Evolutionary conservation across 2,888 invertebrate species (phyloP).

Genomic region (Tetragonula carbonaria): DNA sequence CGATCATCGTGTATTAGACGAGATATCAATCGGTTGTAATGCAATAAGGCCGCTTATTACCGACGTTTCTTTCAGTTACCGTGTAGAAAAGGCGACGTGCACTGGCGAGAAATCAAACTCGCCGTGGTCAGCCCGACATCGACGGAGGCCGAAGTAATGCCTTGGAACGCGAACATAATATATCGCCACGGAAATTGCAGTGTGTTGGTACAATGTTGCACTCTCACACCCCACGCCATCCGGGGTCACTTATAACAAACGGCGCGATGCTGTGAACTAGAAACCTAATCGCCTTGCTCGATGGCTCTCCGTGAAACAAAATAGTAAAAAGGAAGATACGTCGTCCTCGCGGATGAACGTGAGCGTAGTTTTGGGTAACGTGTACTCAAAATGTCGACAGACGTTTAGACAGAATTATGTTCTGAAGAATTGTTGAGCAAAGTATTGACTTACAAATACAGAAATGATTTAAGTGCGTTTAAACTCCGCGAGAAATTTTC

Average conservation of each 20-base stretch:
- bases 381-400: neutral
- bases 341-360: neutral
- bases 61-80: conserved; percentile 7
- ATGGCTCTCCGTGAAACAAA: neutral
- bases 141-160: conserved; percentile 47
- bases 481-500: too few relatives aligned
- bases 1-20: conserved; percentile 16
- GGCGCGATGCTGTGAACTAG: conserved; percentile 47
- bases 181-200: conserved; percentile 56
- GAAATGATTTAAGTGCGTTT: too few relatives aligned
- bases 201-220: conserved; percentile 56
- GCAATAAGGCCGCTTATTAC: conserved; percentile 29
- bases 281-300: conserved; percentile 30
- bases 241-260: conserved; percentile 55
- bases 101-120: conserved; percentile 30
- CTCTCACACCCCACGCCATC: conserved; percentile 56
- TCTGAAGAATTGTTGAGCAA: neutral
- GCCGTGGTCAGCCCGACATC: conserved; percentile 29
- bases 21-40: conserved; percentile 25
- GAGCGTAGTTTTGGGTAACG: neutral
- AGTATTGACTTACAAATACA: too few relatives aligned
- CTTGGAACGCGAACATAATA: conserved; percentile 50
- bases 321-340: neutral
- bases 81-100: conserved; percentile 15
- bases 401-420: neutral